Conservation (phyloP, 2,888 invertebrate species). For the Drosophila meridiana region DNA sequence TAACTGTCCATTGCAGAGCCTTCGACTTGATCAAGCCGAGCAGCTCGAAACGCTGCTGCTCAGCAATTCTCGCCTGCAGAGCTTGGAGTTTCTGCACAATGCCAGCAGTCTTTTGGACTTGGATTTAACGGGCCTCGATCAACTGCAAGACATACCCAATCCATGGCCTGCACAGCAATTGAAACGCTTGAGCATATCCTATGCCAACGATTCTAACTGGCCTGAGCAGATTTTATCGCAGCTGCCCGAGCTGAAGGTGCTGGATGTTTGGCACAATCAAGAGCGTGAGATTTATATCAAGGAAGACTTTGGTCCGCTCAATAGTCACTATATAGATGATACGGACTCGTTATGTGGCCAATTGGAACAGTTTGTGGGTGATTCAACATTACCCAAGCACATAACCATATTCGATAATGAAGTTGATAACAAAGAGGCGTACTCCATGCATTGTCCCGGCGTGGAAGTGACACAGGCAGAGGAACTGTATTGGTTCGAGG, state of each 20-base stretch:
- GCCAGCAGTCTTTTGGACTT: conserved; percentile 48
- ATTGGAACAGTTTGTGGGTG: conserved; percentile 33
- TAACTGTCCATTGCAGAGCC: conserved; percentile 43
- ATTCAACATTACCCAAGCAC: conserved; percentile 23
- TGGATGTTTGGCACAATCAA: conserved; percentile 48
- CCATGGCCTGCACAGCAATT: conserved; percentile 45
- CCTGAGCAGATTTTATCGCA: conserved; percentile 38
- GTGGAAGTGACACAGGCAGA: conserved; percentile 30
- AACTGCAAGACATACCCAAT: conserved; percentile 40
- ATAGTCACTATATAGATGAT: conserved; percentile 19
- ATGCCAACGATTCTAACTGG: conserved; percentile 29
- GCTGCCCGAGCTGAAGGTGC: conserved; percentile 40
- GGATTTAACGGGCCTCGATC: conserved; percentile 53
- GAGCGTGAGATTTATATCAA: conserved; percentile 52
- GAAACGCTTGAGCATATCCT: conserved; percentile 53
- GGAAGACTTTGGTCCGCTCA: conserved; percentile 33
- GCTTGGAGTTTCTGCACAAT: conserved; percentile 48
- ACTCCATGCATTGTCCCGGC: conserved; percentile 30
- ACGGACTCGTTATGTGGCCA: conserved; percentile 39
- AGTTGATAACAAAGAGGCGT: conserved; percentile 20
- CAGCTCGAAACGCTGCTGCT: conserved; percentile 42
- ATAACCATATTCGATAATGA: conserved; percentile 34
- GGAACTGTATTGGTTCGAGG: conserved; percentile 33
- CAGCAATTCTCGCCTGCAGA: conserved; percentile 39
- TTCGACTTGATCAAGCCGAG: conserved; percentile 39